phyloP scores from a whole-genome alignment of 2,888 invertebrate genomes.

The Agrochola litura region DNA sequence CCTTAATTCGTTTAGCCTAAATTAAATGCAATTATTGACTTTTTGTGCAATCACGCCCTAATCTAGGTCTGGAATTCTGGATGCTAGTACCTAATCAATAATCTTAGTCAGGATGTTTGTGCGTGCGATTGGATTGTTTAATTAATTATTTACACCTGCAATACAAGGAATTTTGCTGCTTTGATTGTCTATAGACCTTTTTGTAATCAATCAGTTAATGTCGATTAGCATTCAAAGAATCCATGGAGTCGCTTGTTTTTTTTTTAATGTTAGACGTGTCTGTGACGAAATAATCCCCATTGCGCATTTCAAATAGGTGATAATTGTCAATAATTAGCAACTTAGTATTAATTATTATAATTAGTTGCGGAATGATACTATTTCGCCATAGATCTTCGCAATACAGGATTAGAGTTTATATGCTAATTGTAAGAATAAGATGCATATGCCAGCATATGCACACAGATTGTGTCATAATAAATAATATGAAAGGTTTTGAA shows the following conservation, averaged over 20 bases:
- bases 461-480: background rate
- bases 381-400: conserved; percentile 55
- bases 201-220: background rate
- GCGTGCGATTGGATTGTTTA: conserved; percentile 3
- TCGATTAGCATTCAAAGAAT: conserved; percentile 7
- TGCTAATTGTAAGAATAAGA: conserved; percentile 58
- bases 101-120: background rate
- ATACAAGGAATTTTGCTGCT: background rate
- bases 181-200: conserved; percentile 20
- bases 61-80: too few species aligned
- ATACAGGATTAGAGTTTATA: conserved; percentile 46
- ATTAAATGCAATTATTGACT: background rate
- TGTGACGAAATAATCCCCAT: conserved; percentile 34
- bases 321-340: conserved; percentile 46
- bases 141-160: background rate
- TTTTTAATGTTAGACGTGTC: background rate
- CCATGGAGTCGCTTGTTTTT: background rate
- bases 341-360: conserved; percentile 45
- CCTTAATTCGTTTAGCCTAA: background rate
- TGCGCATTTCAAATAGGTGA: conserved; percentile 36
- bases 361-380: conserved; percentile 34
- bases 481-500: background rate
- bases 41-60: background rate
- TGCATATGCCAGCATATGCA: background rate
- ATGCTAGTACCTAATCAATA: background rate